Base-by-base conservation (phyloP, 2,113 vertebrate species). In the Agapornis roseicollis region DNA sequence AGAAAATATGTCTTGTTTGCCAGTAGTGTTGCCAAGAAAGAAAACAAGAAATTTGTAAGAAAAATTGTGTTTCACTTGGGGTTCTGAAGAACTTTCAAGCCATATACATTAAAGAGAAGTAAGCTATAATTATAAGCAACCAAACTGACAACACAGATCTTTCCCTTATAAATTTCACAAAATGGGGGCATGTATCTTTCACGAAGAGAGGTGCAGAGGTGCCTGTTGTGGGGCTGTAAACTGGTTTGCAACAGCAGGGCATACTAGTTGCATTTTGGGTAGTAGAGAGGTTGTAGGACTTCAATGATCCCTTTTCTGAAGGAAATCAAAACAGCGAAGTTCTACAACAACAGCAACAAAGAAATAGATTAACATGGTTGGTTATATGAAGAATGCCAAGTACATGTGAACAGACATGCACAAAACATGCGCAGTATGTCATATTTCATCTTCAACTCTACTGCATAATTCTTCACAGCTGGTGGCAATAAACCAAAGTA, bases 191-290 rank as follows among this genome's bases (percentile, higher is more conserved):
- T 71, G 35, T 8, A 5, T 69, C 33, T 77, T 41, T 76, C 14
- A 11, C 55, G 41, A 83, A 12, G 3, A 10, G 11, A 72, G 3
- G 29, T 50, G 11, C 27, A 72, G 17, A 72, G 27, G 50, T 61
- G 44, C 9, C 55, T 79, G 13, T 4, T 60, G 20, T 72, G 80
- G 7, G 14, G 24, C 29, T 66, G 17, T 37, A 60, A 29, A 41
- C 27, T 73, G 23, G 22, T 25, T 68, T 94, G 37, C 41, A 80
- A 70, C 7, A 83, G 41, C 24, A 74, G 18, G 65, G 16, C 35
- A 61, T n/a, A 19, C 4, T 61, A 39, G 4, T 41, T 37, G 31
- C 3, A 5, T 56, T 77, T 69, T 0, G 0, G 41, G 25, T 13
- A 85, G 25, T 4, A 74, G 39, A 64, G 20, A 70, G 4, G 6